Evolutionary conservation across 2,888 invertebrate genomes (phyloP).

Genomic region (Thereva unica): DNA sequence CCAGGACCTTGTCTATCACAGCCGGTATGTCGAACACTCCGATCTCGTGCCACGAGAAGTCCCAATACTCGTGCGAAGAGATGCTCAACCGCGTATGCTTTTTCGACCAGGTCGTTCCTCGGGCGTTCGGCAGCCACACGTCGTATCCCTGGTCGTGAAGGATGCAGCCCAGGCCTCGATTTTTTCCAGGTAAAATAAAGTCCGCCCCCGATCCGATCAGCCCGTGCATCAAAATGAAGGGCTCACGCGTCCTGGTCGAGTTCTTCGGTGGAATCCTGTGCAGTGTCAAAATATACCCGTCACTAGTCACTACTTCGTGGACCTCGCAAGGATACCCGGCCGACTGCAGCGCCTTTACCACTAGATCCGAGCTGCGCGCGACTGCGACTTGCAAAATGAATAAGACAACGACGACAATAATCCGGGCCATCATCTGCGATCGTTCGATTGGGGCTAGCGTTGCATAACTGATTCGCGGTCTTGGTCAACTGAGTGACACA

Average conservation of each 20-base stretch:
- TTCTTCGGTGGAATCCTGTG: slow-evolving; percentile 51
- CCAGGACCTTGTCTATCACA: slow-evolving; percentile 50
- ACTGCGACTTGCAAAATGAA: neutral
- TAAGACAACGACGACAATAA: slow-evolving; percentile 1
- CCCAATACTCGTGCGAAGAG: slow-evolving; percentile 48
- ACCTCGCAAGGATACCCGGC: slow-evolving; percentile 14
- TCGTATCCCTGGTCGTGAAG: slow-evolving; percentile 53
- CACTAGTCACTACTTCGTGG: slow-evolving; percentile 42
- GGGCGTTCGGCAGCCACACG: slow-evolving; percentile 53
- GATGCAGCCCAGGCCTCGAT: slow-evolving; percentile 48
- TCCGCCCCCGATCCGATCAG: slow-evolving; percentile 49
- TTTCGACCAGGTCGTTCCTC: slow-evolving; percentile 52
- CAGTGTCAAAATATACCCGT: slow-evolving; percentile 49
- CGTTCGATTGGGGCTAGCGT: neutral
- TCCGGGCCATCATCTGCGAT: slow-evolving; percentile 8
- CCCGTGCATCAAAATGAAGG: slow-evolving; percentile 47
- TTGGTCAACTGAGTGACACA: slow-evolving; percentile 7
- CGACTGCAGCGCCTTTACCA: neutral
- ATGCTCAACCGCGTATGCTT: slow-evolving; percentile 41
- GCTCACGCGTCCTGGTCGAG: slow-evolving; percentile 45
- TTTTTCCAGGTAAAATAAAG: slow-evolving; percentile 49
- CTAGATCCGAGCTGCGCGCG: neutral
- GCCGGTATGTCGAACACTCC: slow-evolving; percentile 52
- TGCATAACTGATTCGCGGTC: slow-evolving; percentile 13
- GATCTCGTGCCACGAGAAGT: slow-evolving; percentile 55